Conservation (phyloP, 2,797 vertebrate species). For the Crenichthys baileyi region DNA sequence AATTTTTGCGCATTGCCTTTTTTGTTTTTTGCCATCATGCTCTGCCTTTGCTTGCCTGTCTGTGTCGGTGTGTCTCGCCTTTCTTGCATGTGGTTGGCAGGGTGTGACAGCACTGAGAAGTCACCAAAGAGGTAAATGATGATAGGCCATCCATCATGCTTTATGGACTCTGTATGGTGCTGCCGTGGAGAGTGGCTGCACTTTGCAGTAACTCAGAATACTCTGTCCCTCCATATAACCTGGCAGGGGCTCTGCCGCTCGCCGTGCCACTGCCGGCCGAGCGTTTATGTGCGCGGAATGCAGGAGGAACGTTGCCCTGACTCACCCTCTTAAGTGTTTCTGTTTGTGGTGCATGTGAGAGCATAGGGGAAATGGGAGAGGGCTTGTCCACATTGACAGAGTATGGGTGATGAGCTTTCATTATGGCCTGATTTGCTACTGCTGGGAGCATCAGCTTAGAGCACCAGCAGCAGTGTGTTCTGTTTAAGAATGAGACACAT, state of each 20-base stretch:
- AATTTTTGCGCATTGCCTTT: slow-evolving; percentile 64
- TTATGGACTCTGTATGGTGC: slow-evolving; percentile 80
- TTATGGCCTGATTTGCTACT: slow-evolving; percentile 62
- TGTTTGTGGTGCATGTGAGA: slow-evolving; percentile 30
- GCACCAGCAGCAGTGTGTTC: slow-evolving; percentile 42
- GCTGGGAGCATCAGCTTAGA: slow-evolving; percentile 62
- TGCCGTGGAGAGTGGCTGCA: slow-evolving; percentile 74
- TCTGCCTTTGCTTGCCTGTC: slow-evolving; percentile 60
- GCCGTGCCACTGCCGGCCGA: slow-evolving; percentile 56
- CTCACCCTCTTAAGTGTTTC: slow-evolving; percentile 62
- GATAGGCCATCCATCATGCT: slow-evolving; percentile 81
- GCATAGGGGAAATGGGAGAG: slow-evolving; percentile 28
- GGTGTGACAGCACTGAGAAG: slow-evolving; percentile 81
- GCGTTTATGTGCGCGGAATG: slow-evolving; percentile 62
- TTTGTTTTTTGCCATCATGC: slow-evolving; percentile 39
- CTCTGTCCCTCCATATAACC: slow-evolving; percentile 75
- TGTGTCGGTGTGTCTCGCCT: slow-evolving; percentile 67
- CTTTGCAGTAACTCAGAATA: slow-evolving; percentile 78
- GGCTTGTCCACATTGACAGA: slow-evolving; percentile 69
- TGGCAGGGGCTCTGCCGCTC: slow-evolving; percentile 63
- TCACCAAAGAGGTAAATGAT: slow-evolving; percentile 83
- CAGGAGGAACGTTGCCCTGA: slow-evolving; percentile 56
- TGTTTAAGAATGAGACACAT: slow-evolving; percentile 14
- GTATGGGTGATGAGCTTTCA: slow-evolving; percentile 67
- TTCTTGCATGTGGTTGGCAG: slow-evolving; percentile 72